Base-by-base conservation (phyloP, 2,113 vertebrate genomes). In the Onychostoma macrolepis region DNA sequence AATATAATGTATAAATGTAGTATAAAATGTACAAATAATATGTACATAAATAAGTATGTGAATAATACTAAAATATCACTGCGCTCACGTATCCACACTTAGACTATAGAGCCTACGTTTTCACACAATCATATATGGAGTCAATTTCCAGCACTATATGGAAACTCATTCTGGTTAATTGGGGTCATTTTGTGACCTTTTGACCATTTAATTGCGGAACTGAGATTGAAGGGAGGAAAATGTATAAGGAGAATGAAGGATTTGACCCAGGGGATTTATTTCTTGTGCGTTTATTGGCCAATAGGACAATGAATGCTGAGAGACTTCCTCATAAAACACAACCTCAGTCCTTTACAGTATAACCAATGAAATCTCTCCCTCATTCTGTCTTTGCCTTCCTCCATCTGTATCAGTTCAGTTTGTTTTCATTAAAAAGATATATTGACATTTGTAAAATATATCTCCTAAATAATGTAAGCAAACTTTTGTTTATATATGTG, bases 91-190 rank as follows among this genome's bases (percentile, higher is more conserved):
- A 61, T 61, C 9, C 24, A 61, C 36, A 41, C 69, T 38, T 28
- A 17, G 2, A 15, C 15, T 21, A 24, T 24, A 72, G 9, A 41
- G 10, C 19, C 19, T 58, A 50, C 9, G 38, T 21, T 24, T 21
- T 21, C 36, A 74, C 36, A 74, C 36, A 41, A n/a, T 72, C 33
- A 38, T 72, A 67, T 67, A 74, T 74, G 71, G 9, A 74, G 69
- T 72, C 19, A n/a, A 4, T 72, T n/a, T 41, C 10, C 21, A 41
- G 41, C 21, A 13, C 36, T 38, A 38, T 41, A 41, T 72, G 17
- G 30, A 21, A 36, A 36, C 67, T 71, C 30, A 71, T 36, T 71
- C 30, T 36, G 69, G 36, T 41, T 74, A 74, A 41, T 41, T 74
- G 69, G 36, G 36, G 38, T 21, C 8, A 2, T 41, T 74, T 74